phyloP scores from a whole-genome alignment of 2,797 vertebrate species.

The Phalloptychus januarius region DNA sequence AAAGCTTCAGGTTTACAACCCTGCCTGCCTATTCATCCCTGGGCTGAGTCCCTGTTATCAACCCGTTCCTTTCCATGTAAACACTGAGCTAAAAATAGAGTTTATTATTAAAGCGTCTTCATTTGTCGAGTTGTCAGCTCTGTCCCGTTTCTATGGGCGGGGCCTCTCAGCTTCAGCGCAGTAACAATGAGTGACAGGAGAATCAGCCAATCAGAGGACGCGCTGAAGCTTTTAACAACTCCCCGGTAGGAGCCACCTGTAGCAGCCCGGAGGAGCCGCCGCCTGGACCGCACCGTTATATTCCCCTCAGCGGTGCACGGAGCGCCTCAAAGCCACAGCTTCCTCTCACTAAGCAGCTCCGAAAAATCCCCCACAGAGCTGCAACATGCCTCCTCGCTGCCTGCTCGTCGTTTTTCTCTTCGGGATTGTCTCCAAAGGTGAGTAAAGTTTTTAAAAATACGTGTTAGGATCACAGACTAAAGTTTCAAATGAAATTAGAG shows the following conservation, averaged over 20 bases:
- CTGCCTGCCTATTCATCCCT: background rate
- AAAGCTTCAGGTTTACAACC: background rate
- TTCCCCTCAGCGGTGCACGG: background rate
- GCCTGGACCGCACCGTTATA: conserved; percentile 39
- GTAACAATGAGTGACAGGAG: conserved; percentile 52
- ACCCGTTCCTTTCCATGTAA: background rate
- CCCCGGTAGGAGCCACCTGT: conserved; percentile 69
- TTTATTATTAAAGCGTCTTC: background rate
- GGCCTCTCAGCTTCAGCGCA: background rate
- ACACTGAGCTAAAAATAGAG: conserved; percentile 18
- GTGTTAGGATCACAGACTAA: background rate
- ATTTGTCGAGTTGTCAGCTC: conserved; percentile 3
- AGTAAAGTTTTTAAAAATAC: conserved; percentile 34
- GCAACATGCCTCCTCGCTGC: conserved; percentile 39
- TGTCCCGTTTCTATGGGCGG: conserved; percentile 7
- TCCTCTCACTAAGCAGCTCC: background rate
- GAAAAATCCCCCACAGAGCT: background rate
- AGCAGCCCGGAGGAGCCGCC: conserved; percentile 25
- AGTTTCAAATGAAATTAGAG: background rate
- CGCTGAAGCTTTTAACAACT: conserved; percentile 50
- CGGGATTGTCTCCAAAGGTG: conserved; percentile 42
- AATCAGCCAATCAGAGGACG: conserved; percentile 54
- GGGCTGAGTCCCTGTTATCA: background rate
- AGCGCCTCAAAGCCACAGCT: background rate
- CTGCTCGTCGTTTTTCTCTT: conserved; percentile 42